Evolutionary conservation across 1,140 invertebrate species (phyloP).

Genomic region (Sitobion miscanthi): DNA sequence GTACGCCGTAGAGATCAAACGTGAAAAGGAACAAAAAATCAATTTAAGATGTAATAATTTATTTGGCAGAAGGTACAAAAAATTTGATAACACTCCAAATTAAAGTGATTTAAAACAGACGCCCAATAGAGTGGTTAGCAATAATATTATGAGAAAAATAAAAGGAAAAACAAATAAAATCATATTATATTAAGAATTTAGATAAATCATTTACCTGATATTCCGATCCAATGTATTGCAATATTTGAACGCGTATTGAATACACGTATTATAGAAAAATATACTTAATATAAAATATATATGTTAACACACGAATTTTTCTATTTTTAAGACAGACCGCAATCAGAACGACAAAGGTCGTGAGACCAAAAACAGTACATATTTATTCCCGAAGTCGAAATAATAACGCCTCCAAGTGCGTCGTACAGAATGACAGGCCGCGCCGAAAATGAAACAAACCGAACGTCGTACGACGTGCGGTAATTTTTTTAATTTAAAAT

Average conservation of each 20-base stretch:
- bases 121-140: neutral
- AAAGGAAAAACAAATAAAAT: neutral
- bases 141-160: neutral
- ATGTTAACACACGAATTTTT: neutral
- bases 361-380: neutral
- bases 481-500: neutral
- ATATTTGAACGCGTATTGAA: constrained; percentile 9
- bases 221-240: neutral
- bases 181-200: neutral
- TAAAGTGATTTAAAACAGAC: neutral
- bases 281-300: neutral
- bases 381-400: neutral
- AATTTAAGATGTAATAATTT: neutral
- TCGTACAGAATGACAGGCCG: neutral
- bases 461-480: neutral
- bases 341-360: constrained; percentile 34
- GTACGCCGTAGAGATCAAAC: neutral
- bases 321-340: constrained; percentile 40
- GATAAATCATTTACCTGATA: neutral
- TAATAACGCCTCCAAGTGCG: neutral
- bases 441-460: neutral
- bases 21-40: neutral
- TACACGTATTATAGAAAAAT: neutral
- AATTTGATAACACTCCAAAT: neutral
- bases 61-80: neutral